phyloP scores from a whole-genome alignment of 2,113 vertebrate species.

The Austrofundulus limnaeus region DNA sequence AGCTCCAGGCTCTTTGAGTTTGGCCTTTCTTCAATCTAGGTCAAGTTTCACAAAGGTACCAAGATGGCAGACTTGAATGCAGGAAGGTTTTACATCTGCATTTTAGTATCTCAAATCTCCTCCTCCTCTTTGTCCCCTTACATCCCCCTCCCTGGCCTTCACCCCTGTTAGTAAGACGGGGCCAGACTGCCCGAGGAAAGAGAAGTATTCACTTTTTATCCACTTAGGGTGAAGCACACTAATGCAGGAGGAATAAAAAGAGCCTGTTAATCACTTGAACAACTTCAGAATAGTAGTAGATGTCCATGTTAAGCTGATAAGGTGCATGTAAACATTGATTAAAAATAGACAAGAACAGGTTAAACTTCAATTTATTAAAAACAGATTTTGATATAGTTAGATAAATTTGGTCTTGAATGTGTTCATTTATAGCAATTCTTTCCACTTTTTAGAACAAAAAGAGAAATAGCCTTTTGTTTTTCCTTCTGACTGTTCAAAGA shows the following conservation, averaged over 20 bases:
- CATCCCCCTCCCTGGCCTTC: slow-evolving; percentile 5
- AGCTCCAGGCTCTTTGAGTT: slow-evolving; percentile 54
- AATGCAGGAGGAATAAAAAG: slow-evolving; percentile 58
- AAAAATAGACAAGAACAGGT: too few species aligned
- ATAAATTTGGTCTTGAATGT: too few species aligned
- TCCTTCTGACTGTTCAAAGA: too few species aligned
- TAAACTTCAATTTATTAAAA: too few species aligned
- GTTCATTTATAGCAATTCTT: too few species aligned
- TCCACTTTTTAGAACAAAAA: too few species aligned
- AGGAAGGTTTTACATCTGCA: slow-evolving; percentile 52
- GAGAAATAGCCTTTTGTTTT: too few species aligned
- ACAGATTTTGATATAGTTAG: too few species aligned
- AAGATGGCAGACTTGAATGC: slow-evolving; percentile 45
- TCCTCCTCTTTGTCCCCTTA: slow-evolving; percentile 34
- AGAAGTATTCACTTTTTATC: slow-evolving; percentile 56
- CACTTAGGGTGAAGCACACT: slow-evolving; percentile 50
- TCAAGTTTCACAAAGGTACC: slow-evolving; percentile 67
- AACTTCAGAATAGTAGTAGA: slow-evolving; percentile 25
- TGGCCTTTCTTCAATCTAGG: slow-evolving; percentile 67
- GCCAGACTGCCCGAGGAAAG: slow-evolving; percentile 64
- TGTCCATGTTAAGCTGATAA: slow-evolving; percentile 16
- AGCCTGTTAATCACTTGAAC: slow-evolving; percentile 52
- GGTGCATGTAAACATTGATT: too few species aligned
- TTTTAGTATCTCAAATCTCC: slow-evolving; percentile 54
- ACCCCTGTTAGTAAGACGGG: slow-evolving; percentile 19